Base-by-base conservation (phyloP, 2,113 vertebrate species). In the Ifrita kowaldi region DNA sequence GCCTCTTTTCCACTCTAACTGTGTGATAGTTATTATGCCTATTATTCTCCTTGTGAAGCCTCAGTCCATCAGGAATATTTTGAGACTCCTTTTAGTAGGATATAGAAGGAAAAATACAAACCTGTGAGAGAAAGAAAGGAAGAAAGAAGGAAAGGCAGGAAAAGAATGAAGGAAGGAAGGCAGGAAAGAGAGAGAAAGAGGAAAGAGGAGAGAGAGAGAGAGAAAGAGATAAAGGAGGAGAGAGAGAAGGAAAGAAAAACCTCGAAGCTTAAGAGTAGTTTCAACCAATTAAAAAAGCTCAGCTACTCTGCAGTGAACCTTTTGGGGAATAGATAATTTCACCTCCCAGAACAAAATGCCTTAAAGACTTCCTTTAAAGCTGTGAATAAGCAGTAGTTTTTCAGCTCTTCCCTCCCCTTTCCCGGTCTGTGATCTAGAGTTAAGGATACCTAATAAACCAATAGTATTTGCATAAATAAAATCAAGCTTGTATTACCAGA, bases 11-110 rank as follows among this genome's bases (percentile, higher is more conserved):
- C 68, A 88, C 71, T 95, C 83, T 94, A 83, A 88, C 82, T 86
- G 69, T 88, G 82, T 90, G 57, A 64, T 96, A 95, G 73, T 93
- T 96, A 96, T 96, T 95, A 96, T 94, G 93, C 56, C 95, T 95
- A 95, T 93, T 96, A 93, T 89, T 94, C 87, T 96, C 95, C 62
- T 89, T 84, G 64, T 82, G 83, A 92, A 90, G 77, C 80, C 87
- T 73, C 81, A 95, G 84, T 81, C 74, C 32, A 80, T 76, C 81
- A 80, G 94, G 91, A 95, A 84, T 76, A 74, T 93, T 91, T 95
- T 89, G 64, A 63, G 39, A 33, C 76, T 87, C 28, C 69, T 90
- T 94, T 85, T 35, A 79, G 16, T 60, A 50, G 33, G 8, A 26
- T 46, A 6, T 37, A 74, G 60, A 88, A 89, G 27, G 5, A 27